Percentiles rank a stretch among this genome's conserved stretches.
Evolutionary conservation across 1,140 invertebrate genomes (phyloP).

Genomic region (Drosophila parvula): DNA sequence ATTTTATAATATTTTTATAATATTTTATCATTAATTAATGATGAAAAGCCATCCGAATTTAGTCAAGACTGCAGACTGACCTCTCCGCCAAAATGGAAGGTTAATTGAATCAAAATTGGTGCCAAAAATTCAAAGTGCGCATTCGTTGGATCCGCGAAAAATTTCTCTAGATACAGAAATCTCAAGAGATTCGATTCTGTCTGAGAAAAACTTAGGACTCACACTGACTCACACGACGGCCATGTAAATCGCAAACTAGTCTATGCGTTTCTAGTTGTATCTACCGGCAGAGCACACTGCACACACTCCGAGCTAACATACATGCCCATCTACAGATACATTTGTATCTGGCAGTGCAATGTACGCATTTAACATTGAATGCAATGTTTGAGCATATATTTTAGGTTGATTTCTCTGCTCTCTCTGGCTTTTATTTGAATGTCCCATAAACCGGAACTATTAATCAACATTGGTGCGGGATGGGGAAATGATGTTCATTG

Average conservation of each 20-base stretch:
- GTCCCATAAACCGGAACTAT: constrained; percentile 67
- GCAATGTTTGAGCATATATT: constrained; percentile 56
- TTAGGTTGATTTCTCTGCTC: constrained; percentile 27
- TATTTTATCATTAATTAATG: background rate
- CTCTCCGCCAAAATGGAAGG: constrained; percentile 45
- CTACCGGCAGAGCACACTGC: constrained; percentile 5
- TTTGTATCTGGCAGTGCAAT: constrained; percentile 67
- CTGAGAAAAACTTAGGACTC: constrained; percentile 23
- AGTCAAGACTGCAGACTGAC: constrained; percentile 39
- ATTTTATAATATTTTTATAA: background rate
- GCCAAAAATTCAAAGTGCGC: constrained; percentile 47
- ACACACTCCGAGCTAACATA: constrained; percentile 11
- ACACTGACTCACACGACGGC: constrained; percentile 32
- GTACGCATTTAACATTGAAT: constrained; percentile 70
- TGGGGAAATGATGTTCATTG: constrained; percentile 27
- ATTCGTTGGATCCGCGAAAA: constrained; percentile 24
- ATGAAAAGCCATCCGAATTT: constrained; percentile 5
- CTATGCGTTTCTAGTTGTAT: constrained; percentile 58
- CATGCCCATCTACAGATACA: constrained; percentile 38
- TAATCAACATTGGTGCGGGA: constrained; percentile 22
- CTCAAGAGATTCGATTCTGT: constrained; percentile 37
- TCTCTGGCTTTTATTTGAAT: constrained; percentile 63
- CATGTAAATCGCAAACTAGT: constrained; percentile 39
- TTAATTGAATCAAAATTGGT: constrained; percentile 67
- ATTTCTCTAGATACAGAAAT: constrained; percentile 26